Evolutionary conservation across 23 tunicate genomes (phyloP), one percentile per base, ranked within the genome.

Genomic region (Trididemnum clinides): DNA sequence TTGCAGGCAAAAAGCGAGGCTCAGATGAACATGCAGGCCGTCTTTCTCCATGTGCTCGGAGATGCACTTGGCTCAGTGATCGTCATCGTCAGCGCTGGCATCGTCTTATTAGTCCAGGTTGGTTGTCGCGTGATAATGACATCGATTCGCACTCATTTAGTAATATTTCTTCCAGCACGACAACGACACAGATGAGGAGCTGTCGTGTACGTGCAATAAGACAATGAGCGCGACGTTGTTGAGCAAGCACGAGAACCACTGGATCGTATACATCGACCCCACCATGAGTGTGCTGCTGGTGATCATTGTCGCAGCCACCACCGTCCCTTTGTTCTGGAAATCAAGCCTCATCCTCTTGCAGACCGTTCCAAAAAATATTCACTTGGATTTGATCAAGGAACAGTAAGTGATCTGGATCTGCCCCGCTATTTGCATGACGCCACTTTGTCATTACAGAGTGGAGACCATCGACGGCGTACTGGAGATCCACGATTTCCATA

Each of bases 231-330:
- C n/a, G n/a, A n/a, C n/a, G n/a, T n/a, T n/a, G n/a, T n/a, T n/a
- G n/a, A n/a, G n/a, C 37, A 58, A 15, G 21, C 64, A 49, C n/a
- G 25, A 34, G 19, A 90, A 90, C 82, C 77, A 58, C 21, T 96
- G 99, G 99, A 96, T 88, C 15, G 29, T 87, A 29, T 96, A 96
- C 71, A 26, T 96, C 39, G 99, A 96, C 81, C 99, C 99, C 3
- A 39, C 82, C 12, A 91, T 91, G 90, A 87, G 90, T 58, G 20
- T 96, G 12, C 0, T 96, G 4, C 90, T 96, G 49, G 95, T 88
- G 0, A 34, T 90, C 37, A 88, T 96, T 31, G 85, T 96, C 88
- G 51, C 86, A 32, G 70, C 35, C 50, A 96, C 99, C 0, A 96
- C 99, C 12, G 71, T 87, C 22, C 95, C 95, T 1, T 82, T 96